These are phyloP conservation scores for Phalacrocorax pelagicus DNA, from an alignment of 2,113 vertebrate species.

Conservation along the genomic window DNA sequence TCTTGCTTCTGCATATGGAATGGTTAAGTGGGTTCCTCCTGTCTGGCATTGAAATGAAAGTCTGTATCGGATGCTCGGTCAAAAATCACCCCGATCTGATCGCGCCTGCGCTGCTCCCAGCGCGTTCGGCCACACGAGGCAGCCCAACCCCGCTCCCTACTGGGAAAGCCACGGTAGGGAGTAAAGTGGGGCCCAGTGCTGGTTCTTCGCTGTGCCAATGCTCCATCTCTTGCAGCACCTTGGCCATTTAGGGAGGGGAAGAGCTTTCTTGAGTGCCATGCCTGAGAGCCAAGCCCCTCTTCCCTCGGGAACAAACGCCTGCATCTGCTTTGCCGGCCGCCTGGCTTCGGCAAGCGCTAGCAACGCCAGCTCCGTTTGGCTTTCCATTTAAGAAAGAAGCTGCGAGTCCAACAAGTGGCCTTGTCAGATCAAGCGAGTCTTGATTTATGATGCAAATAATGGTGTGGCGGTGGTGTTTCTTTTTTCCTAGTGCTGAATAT, in stretches of 20 bases:
- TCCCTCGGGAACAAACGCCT: conserved; percentile 4
- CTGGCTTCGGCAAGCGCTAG: neutral
- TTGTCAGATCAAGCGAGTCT: conserved; percentile 64
- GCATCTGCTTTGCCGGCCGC: neutral
- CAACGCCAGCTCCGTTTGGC: neutral
- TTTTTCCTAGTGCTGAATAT: conserved; percentile 70
- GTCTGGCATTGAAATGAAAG: conserved; percentile 40
- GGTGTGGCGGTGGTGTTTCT: conserved; percentile 60
- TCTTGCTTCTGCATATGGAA: conserved; percentile 31
- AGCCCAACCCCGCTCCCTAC: conserved; percentile 18
- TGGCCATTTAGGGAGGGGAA: conserved; percentile 29
- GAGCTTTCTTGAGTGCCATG: conserved; percentile 30
- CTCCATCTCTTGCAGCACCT: conserved; percentile 60
- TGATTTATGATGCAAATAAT: conserved; percentile 69
- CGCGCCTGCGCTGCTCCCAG: neutral
- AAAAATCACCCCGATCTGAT: neutral
- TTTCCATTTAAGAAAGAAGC: conserved; percentile 54
- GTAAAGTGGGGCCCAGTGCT: neutral
- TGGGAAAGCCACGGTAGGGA: neutral
- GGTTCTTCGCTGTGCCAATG: conserved; percentile 16
- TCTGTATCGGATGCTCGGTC: neutral
- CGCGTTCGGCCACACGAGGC: neutral
- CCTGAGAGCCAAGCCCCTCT: conserved; percentile 1
- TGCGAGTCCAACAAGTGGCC: conserved; percentile 63
- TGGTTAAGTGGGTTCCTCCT: conserved; percentile 47